Evolutionary conservation across 1,140 invertebrate genomes (phyloP).

Genomic region (Gonatopus flavifemur): DNA sequence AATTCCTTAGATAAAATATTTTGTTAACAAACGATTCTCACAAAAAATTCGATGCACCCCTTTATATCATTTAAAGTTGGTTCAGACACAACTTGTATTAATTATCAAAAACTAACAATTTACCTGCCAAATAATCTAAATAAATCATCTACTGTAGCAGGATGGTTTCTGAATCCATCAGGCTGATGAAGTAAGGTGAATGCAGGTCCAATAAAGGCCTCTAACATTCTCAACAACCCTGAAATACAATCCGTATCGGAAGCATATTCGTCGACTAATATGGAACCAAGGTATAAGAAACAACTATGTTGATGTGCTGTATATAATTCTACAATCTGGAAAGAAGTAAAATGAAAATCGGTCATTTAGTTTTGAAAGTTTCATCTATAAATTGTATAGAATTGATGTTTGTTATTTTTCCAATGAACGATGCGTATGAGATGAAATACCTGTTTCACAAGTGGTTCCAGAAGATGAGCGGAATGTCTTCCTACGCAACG

Average conservation of each 20-base stretch:
- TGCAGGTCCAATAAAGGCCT: constrained; percentile 83
- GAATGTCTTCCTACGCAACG: constrained; percentile 82
- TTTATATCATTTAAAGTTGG: constrained; percentile 5
- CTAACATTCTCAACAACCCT: constrained; percentile 82
- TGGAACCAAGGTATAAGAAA: constrained; percentile 92
- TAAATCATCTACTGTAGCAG: constrained; percentile 97
- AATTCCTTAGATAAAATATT: too few species aligned
- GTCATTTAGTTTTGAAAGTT: not conserved
- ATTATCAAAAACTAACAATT: not conserved
- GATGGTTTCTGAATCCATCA: constrained; percentile 83
- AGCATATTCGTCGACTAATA: constrained; percentile 94
- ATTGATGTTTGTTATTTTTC: too few species aligned
- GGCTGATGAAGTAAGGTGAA: constrained; percentile 77
- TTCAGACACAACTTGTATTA: not conserved
- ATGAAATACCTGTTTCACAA: constrained; percentile 73
- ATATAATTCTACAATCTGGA: constrained; percentile 85
- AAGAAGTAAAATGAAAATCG: constrained; percentile 24
- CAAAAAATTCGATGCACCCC: not conserved
- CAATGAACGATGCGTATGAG: too few species aligned
- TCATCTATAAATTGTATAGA: too few species aligned
- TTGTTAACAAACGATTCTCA: not conserved
- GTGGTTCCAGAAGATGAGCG: constrained; percentile 72
- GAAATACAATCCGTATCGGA: constrained; percentile 68
- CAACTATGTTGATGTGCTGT: constrained; percentile 84
- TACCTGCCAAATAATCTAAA: constrained; percentile 84